These are phyloP conservation scores for Esox niger DNA, from an alignment of 2,113 vertebrate species.

Conservation along the genomic window DNA sequence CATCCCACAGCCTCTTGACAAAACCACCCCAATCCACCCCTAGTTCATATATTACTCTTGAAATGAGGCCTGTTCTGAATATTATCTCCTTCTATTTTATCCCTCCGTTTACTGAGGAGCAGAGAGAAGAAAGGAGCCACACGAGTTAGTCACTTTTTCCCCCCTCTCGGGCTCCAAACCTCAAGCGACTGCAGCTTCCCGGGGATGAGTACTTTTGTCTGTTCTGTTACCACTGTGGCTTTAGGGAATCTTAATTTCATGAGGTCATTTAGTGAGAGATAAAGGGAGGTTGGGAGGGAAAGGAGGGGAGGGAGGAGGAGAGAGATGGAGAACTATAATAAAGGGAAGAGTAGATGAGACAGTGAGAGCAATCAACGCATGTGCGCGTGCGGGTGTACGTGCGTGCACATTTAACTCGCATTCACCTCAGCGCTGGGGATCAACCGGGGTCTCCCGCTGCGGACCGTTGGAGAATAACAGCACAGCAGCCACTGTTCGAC, in stretches of 20 bases:
- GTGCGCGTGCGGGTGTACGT: too few relatives aligned
- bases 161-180: constrained; percentile 67
- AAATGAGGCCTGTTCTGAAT: constrained; percentile 76
- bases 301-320: constrained; percentile 25
- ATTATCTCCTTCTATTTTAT: constrained; percentile 55
- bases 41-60: constrained; percentile 75
- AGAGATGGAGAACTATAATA: not conserved
- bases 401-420: not conserved
- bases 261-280: constrained; percentile 58
- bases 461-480: constrained; percentile 19
- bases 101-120: constrained; percentile 67
- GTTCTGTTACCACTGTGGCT: constrained; percentile 69
- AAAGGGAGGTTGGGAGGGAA: constrained; percentile 36
- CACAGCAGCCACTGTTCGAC: constrained; percentile 19
- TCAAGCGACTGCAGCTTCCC: constrained; percentile 68
- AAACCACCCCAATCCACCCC: constrained; percentile 72
- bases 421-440: not conserved
- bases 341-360: not conserved
- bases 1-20: constrained; percentile 19
- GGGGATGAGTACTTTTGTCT: constrained; percentile 74
- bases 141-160: constrained; percentile 74
- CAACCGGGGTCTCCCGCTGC: constrained; percentile 10
- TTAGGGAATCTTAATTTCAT: constrained; percentile 62
- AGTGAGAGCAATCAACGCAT: too few relatives aligned
- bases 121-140: constrained; percentile 65